These are phyloP conservation scores for Haplochromis vanheusdeni DNA, from an alignment of 2,113 vertebrate genomes.

Conservation along the genomic window DNA sequence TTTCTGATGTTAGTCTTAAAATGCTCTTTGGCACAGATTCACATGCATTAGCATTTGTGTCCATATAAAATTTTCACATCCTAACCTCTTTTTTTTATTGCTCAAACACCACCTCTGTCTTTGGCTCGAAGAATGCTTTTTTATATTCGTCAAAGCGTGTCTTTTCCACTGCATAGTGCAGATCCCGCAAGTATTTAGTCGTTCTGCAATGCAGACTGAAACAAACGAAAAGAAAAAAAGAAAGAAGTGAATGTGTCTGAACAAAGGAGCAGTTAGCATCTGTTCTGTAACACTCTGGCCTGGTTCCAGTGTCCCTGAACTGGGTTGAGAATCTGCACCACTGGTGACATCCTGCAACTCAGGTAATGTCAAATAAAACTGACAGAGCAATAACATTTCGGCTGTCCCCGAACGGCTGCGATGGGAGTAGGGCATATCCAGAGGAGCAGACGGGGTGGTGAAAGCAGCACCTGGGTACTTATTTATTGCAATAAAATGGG, in stretches of 20 bases:
- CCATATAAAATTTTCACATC: background rate
- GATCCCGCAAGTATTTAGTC: background rate
- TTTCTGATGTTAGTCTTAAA: conserved; percentile 1
- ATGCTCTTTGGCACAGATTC: background rate
- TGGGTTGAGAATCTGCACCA: background rate
- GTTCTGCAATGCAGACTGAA: background rate
- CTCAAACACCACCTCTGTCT: background rate
- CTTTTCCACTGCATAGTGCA: background rate
- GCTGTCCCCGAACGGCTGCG: conserved; percentile 14
- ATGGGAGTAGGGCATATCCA: conserved; percentile 17
- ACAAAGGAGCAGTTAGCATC: conserved; percentile 8
- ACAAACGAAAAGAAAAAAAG: background rate
- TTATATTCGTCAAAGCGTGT: background rate
- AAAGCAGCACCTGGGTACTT: conserved; percentile 27
- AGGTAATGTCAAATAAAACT: conserved; percentile 52
- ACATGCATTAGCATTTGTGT: background rate
- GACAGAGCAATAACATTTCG: conserved; percentile 57
- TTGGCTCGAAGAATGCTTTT: background rate
- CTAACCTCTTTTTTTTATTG: background rate
- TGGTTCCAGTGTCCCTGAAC: background rate
- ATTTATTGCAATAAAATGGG: conserved; percentile 34
- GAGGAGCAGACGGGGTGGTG: conserved; percentile 29
- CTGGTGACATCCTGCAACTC: conserved; percentile 34
- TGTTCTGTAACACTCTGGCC: background rate
- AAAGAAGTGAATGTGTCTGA: background rate